Evolutionary conservation across 1,140 invertebrate species (phyloP), one percentile per base, ranked within the genome.

Genomic region (Trigoniulus corallinus): DNA sequence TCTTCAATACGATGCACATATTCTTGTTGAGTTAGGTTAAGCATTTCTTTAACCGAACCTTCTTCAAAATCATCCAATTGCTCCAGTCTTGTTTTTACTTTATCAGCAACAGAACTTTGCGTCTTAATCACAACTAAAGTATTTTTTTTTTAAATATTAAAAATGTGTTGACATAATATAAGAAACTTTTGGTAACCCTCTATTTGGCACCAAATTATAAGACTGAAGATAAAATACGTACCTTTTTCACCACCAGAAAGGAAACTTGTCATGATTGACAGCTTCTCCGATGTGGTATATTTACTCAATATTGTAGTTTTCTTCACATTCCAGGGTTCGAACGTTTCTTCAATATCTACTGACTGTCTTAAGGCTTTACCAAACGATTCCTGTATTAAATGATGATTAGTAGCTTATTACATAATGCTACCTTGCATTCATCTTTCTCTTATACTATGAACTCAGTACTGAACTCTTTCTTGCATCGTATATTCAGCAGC

Each of bases 1-100:
- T 91, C 81, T 58, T 91, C 84, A 51, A 97, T 88, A 57, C 82
- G 75, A 23, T 74, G 74, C 0, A 86, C 79, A 72, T 92, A 96
- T 63, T 97, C 91, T 61, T 91, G 81, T 64, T 95, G 91, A 3
- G 81, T 83, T 29, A 96, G 71, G 60, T 89, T 82, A 26, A 71
- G 62, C 66, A 89, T 79, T 70, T 89, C 86, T 59, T 81, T 78
- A 34, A 89, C 75, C 50, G 81, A 80, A 7, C 83, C 81, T 67
- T 92, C 88, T 63, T 95, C 89, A 71, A 92, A 87, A 59, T 92
- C 85, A 74, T 96, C 91, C 43, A 96, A 67, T 65, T 96, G 89
- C 66, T 96, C 88, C 47, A 96, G 65, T 42, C 88, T 76, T 62
- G 83, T 85, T 67, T 85, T 84, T 0, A 94, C 84, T 71, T 91